Percentiles rank a stretch among this genome's conserved stretches.
Evolutionary conservation across 2,113 vertebrate species (phyloP).

Genomic region (Epinephelus lanceolatus): DNA sequence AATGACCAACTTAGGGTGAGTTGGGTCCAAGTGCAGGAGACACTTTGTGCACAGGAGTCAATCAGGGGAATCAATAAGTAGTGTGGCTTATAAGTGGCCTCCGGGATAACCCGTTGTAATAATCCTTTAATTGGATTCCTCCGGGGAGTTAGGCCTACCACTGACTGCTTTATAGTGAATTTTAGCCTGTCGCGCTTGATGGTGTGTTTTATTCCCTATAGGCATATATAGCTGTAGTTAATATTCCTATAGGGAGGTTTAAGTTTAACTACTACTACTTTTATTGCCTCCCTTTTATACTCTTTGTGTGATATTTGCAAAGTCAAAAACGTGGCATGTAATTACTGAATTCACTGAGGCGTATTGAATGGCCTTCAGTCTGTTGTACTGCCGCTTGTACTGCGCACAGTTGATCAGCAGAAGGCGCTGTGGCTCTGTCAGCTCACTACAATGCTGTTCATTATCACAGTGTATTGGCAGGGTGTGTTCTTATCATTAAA

Average conservation of each 20-base stretch:
- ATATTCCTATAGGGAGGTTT: neutral
- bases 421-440: constrained; percentile 34
- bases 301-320: constrained; percentile 17
- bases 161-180: constrained; percentile 8
- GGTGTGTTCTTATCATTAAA: constrained; percentile 12
- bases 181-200: constrained; percentile 10
- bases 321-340: constrained; percentile 31
- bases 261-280: neutral
- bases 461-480: neutral
- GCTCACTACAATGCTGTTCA: neutral
- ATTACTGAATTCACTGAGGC: constrained; percentile 23
- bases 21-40: constrained; percentile 13
- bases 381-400: constrained; percentile 20
- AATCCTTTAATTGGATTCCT: constrained; percentile 73
- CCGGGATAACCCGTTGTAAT: constrained; percentile 26
- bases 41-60: constrained; percentile 17
- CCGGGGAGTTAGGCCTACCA: neutral
- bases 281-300: constrained; percentile 15
- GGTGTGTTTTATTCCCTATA: neutral
- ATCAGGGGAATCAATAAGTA: constrained; percentile 19
- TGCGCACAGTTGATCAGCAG: constrained; percentile 51
- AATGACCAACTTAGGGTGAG: neutral
- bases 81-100: neutral
- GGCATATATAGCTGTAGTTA: neutral
- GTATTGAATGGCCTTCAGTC: constrained; percentile 2